Base-by-base conservation (phyloP, 2,113 vertebrate species). In the Chinchilla lanigera region DNA sequence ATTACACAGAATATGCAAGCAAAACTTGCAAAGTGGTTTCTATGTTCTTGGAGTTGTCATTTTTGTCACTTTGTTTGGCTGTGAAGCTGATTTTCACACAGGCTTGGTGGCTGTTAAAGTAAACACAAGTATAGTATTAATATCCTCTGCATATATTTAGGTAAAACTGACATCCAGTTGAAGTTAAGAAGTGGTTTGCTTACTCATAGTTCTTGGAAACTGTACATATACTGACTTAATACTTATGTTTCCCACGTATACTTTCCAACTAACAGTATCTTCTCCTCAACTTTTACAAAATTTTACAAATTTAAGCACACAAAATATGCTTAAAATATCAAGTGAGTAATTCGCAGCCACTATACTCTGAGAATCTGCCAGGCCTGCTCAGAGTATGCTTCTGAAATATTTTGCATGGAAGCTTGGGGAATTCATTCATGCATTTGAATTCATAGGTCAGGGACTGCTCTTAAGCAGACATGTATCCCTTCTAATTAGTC, bases 101-200 rank as follows among this genome's bases (percentile, higher is more conserved):
- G 93, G 94, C 94, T 91, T 96, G 95, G 96, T 93, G 97, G 96
- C 47, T 98, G 97, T 98, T 96, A 98, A 97, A 97, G 97, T 98
- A 98, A 98, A 98, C 98, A 98, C 94, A 89, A 97, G 96, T 93
- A 95, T 89, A 97, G 97, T 96, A 98, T 98, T 98, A 98, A 97
- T 98, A 97, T 97, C 93, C 90, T 67, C 86, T 96, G 97, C 97
- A 98, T 98, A 95, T 97, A 97, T 97, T 98, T 98, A 93, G 91
- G 93, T 81, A 92, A 95, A 96, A 96, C 77, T 97, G 94, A 96
- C 96, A 97, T 97, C 92, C 93, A 96, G 94, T 95, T 96, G 86
- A 97, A 97, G 93, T 97, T 90, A 97, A 96, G 90, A 96, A 97
- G 82, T 89, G 83, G 86, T 92, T 96, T 97, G 97, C 98, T 97